phyloP scores from a whole-genome alignment of 2,888 invertebrate genomes.

The Allophyes oxyacanthae region DNA sequence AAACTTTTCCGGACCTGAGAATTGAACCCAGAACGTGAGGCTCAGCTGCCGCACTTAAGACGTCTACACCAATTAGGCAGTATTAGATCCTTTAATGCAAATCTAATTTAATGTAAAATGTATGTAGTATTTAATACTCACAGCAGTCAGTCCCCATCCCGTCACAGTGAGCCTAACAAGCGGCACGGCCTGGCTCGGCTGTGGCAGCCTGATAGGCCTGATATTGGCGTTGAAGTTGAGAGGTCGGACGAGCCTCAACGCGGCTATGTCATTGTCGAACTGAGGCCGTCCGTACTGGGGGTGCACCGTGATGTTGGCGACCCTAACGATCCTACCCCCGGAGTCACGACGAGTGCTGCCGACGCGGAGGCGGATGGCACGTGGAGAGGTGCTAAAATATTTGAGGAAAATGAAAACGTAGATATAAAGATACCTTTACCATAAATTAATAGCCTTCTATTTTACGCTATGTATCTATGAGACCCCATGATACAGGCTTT shows the following conservation, averaged over 20 bases:
- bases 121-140: conserved; percentile 59
- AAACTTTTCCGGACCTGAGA: no score
- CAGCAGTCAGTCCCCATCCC: conserved; percentile 86
- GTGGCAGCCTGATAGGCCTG: conserved; percentile 77
- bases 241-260: conserved; percentile 73
- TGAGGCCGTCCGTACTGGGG: conserved; percentile 78
- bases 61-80: no score
- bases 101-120: neutral
- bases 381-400: conserved; percentile 66
- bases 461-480: no score
- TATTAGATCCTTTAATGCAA: neutral
- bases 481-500: no score
- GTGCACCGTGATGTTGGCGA: conserved; percentile 78
- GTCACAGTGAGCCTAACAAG: conserved; percentile 82
- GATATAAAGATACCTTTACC: neutral
- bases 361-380: conserved; percentile 76
- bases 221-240: conserved; percentile 72
- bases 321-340: conserved; percentile 80
- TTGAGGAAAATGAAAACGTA: neutral
- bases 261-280: conserved; percentile 85
- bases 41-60: no score
- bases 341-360: conserved; percentile 84
- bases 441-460: no score
- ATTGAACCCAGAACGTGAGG: no score
- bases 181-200: conserved; percentile 74